These are phyloP conservation scores for Blastobasis adustella DNA, from an alignment of 2,888 invertebrate genomes.

Conservation along the genomic window DNA sequence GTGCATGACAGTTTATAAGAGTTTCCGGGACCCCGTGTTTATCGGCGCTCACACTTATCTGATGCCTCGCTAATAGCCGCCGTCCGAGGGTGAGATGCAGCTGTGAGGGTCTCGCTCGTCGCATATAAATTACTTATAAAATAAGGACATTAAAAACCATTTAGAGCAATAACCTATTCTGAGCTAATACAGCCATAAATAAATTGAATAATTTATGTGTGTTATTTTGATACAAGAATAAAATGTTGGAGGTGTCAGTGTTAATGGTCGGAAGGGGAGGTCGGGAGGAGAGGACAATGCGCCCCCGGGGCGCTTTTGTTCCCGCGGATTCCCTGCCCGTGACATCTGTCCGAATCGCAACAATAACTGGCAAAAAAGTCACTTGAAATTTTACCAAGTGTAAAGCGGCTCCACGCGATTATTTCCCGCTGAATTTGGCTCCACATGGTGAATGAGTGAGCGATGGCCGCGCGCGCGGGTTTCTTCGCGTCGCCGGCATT, in stretches of 20 bases:
- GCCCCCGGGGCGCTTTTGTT: conserved; percentile 69
- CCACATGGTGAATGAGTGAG: conserved; percentile 15
- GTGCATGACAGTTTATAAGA: conserved; percentile 34
- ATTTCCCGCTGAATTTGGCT: conserved; percentile 46
- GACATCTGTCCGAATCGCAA: conserved; percentile 72
- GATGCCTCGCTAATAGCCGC: conserved; percentile 62
- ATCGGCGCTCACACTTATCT: conserved; percentile 46
- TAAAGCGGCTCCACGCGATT: conserved; percentile 48
- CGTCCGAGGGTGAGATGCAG: conserved; percentile 60
- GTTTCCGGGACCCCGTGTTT: conserved; percentile 45
- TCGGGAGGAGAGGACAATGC: conserved; percentile 55
- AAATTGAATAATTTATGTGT: conserved; percentile 61
- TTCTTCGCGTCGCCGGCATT: conserved; percentile 59
- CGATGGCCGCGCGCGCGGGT: conserved; percentile 29
- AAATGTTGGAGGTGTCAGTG: conserved; percentile 64
- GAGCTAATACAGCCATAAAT: conserved; percentile 55
- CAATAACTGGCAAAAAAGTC: conserved; percentile 71
- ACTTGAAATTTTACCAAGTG: conserved; percentile 56
- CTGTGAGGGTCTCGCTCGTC: conserved; percentile 45
- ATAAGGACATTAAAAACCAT: conserved; percentile 71
- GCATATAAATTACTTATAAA: conserved; percentile 63
- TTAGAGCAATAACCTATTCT: conserved; percentile 67
- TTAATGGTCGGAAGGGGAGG: conserved; percentile 59
- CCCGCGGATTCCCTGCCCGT: conserved; percentile 58
- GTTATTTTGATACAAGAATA: conserved; percentile 64